Evolutionary conservation across 1,140 invertebrate species (phyloP).

Genomic region (Apis cerana): DNA sequence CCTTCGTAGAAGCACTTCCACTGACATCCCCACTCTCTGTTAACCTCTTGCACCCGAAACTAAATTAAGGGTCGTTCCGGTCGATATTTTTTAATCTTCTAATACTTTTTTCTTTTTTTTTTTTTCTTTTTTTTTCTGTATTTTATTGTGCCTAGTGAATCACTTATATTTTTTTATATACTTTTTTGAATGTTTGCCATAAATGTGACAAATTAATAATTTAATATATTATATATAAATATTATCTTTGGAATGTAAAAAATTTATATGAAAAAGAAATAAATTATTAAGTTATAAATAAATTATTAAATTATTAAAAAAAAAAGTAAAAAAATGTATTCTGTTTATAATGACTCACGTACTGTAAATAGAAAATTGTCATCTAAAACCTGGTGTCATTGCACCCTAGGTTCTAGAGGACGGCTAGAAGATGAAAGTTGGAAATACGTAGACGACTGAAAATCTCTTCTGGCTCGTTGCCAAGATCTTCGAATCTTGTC

Average conservation of each 20-base stretch:
- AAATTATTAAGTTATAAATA: no score
- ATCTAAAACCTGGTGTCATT: conserved; percentile 61
- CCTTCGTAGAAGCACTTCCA: conserved; percentile 51
- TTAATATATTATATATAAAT: background rate
- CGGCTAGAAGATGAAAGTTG: conserved; percentile 62
- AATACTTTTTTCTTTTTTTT: conserved; percentile 14
- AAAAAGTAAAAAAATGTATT: background rate
- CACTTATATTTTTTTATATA: background rate
- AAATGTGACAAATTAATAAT: background rate
- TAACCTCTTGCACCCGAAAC: conserved; percentile 67
- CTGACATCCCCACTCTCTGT: conserved; percentile 52
- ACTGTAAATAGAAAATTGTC: conserved; percentile 65
- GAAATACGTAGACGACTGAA: conserved; percentile 69
- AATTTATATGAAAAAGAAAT: background rate
- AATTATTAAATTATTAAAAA: conserved; percentile 23
- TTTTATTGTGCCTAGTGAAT: background rate
- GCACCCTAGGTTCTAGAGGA: conserved; percentile 65
- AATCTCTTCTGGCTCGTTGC: conserved; percentile 64
- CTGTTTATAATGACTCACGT: conserved; percentile 53
- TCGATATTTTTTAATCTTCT: conserved; percentile 50
- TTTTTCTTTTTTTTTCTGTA: background rate
- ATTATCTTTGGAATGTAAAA: background rate
- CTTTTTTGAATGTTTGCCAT: background rate
- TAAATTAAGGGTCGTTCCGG: conserved; percentile 71
- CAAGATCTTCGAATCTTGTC: conserved; percentile 64